Percentiles rank a stretch among this genome's conserved stretches.
Evolutionary conservation across 2,797 vertebrate genomes (phyloP).

Genomic region (Fringilla coelebs): DNA sequence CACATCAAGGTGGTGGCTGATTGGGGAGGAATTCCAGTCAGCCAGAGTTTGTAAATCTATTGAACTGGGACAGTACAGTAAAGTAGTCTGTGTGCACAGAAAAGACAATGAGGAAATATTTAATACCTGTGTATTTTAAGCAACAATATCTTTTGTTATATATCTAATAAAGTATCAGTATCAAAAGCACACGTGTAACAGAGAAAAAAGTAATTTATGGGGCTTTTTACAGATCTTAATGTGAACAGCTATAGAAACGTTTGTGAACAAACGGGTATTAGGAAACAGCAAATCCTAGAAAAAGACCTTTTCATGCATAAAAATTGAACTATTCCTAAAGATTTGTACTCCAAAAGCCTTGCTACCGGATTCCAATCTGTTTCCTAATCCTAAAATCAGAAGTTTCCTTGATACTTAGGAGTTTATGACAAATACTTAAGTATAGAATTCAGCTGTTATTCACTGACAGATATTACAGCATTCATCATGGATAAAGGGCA

Average conservation of each 20-base stretch:
- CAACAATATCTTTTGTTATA: background rate
- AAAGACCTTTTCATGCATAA: background rate
- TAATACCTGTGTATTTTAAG: background rate
- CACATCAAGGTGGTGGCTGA: conserved; percentile 98
- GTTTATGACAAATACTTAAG: background rate
- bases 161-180: background rate
- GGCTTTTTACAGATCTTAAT: background rate
- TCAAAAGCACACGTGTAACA: background rate
- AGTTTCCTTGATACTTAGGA: background rate
- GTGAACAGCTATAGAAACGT: background rate
- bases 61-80: conserved; percentile 94
- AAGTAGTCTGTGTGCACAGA: conserved; percentile 80
- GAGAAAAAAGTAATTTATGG: background rate
- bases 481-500: background rate
- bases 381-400: background rate
- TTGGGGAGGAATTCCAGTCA: conserved; percentile 98
- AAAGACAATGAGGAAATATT: background rate
- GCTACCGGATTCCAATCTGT: background rate
- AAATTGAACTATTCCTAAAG: background rate
- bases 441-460: background rate
- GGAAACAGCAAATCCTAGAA: background rate
- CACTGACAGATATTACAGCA: background rate
- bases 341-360: background rate
- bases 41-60: conserved; percentile 94
- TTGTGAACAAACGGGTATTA: background rate